Percentiles rank a stretch among this genome's conserved stretches.
phyloP scores from a whole-genome alignment of 2,113 vertebrate genomes.

The Pluvianellus socialis region DNA sequence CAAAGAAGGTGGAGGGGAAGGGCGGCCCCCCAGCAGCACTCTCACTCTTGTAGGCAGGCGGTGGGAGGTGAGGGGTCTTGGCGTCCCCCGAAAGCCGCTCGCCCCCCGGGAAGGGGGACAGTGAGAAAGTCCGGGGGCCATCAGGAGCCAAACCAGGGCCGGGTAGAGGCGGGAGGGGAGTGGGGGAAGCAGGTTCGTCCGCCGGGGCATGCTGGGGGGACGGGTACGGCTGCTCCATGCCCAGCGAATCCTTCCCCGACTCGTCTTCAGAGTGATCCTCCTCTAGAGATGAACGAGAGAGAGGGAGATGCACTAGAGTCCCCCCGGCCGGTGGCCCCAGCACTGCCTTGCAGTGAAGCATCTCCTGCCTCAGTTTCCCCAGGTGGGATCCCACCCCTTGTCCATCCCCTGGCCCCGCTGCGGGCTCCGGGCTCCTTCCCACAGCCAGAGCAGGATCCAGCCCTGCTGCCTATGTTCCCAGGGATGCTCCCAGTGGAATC shows the following conservation, averaged over 20 bases:
- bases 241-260: constrained; percentile 77
- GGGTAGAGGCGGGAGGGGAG: constrained; percentile 70
- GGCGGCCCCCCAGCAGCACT: constrained; percentile 51
- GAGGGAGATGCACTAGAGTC: constrained; percentile 9
- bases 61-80: constrained; percentile 77
- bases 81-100: constrained; percentile 83
- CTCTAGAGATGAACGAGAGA: constrained; percentile 75
- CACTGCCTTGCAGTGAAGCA: background rate
- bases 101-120: constrained; percentile 78
- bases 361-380: background rate
- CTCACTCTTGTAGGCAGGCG: constrained; percentile 88
- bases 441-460: accelerated
- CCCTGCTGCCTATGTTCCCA: background rate
- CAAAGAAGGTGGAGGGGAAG: constrained; percentile 85
- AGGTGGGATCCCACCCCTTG: background rate
- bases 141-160: constrained; percentile 63
- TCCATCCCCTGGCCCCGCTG: no score
- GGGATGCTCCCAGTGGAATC: background rate
- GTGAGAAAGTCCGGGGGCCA: constrained; percentile 79
- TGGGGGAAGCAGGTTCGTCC: constrained; percentile 70
- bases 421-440: background rate
- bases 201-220: constrained; percentile 75
- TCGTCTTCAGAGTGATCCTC: constrained; percentile 87
- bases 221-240: constrained; percentile 78
- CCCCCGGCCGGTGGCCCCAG: accelerated